phyloP scores from a whole-genome alignment of 2,888 invertebrate genomes.

The Megamerina dolium region DNA sequence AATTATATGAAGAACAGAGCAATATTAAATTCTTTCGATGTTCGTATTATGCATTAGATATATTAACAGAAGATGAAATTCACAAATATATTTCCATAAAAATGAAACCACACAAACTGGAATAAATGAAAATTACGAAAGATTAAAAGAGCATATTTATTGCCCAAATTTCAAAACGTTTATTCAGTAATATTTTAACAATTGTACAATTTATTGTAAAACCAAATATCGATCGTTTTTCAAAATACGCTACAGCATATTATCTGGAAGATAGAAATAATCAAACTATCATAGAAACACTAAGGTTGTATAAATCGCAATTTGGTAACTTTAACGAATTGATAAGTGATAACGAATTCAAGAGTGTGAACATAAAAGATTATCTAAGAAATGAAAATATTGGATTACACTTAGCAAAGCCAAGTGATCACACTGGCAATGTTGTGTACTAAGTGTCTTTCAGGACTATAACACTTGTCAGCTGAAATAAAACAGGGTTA shows the following conservation, averaged over 20 bases:
- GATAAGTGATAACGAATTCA: too few species aligned
- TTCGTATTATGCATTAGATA: constrained; percentile 14
- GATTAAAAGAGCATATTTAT: constrained; percentile 17
- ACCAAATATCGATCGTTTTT: constrained; percentile 15
- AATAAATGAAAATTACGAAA: constrained; percentile 18
- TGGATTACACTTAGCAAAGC: too few species aligned
- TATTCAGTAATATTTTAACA: constrained; percentile 18
- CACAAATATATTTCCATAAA: constrained; percentile 17
- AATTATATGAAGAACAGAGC: constrained; percentile 13
- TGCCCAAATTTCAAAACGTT: constrained; percentile 14
- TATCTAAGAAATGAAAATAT: too few species aligned
- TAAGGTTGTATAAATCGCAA: too few species aligned
- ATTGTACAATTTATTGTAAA: constrained; percentile 9
- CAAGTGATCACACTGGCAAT: too few species aligned
- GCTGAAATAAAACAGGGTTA: too few species aligned
- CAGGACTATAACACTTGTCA: too few species aligned
- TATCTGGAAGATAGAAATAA: constrained; percentile 18
- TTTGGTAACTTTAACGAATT: too few species aligned
- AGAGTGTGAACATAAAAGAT: too few species aligned
- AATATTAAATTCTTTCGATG: constrained; percentile 17
- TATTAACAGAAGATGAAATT: constrained; percentile 17
- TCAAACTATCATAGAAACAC: constrained; percentile 4
- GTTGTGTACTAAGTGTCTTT: too few species aligned
- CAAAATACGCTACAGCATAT: constrained; percentile 20
- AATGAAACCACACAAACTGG: constrained; percentile 19